phyloP scores from a whole-genome alignment of 1,140 invertebrate species.

The Microplitis mediator region DNA sequence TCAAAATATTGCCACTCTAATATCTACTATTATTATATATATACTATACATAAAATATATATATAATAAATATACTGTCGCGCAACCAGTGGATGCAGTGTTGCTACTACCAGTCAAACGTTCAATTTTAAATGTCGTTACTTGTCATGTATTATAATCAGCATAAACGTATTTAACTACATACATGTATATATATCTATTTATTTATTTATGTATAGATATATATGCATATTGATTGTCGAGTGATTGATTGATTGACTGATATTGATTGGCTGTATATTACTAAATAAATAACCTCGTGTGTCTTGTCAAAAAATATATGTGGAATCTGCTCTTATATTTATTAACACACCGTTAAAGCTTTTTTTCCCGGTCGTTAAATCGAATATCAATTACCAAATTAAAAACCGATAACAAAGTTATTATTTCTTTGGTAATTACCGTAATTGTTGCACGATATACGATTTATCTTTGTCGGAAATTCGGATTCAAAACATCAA shows the following conservation, averaged over 20 bases:
- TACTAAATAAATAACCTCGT: conserved; percentile 33
- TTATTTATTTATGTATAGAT: conserved; percentile 35
- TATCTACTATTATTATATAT: too few relatives aligned
- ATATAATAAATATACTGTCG: conserved; percentile 37
- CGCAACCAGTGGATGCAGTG: conserved; percentile 46
- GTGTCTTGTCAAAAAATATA: conserved; percentile 38
- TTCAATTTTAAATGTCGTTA: conserved; percentile 56
- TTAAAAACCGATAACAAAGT: too few relatives aligned
- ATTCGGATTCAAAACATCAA: too few relatives aligned
- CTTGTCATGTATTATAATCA: conserved; percentile 42
- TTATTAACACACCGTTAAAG: conserved; percentile 22
- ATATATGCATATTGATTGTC: conserved; percentile 37
- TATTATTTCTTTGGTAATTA: neutral
- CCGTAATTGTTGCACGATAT: too few relatives aligned
- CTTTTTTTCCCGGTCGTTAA: conserved; percentile 8
- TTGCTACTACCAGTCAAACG: conserved; percentile 53
- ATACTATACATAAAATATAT: conserved; percentile 4
- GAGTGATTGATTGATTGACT: conserved; percentile 43
- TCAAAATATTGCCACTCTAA: too few relatives aligned
- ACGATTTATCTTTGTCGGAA: too few relatives aligned
- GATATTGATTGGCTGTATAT: conserved; percentile 48
- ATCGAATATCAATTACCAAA: neutral
- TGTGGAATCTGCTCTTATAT: conserved; percentile 19
- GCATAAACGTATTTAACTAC: conserved; percentile 30
- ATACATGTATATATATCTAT: conserved; percentile 36